Evolutionary conservation across 2,888 invertebrate species (phyloP), one percentile per base, ranked within the genome.

Genomic region (Hydraecia micacea): DNA sequence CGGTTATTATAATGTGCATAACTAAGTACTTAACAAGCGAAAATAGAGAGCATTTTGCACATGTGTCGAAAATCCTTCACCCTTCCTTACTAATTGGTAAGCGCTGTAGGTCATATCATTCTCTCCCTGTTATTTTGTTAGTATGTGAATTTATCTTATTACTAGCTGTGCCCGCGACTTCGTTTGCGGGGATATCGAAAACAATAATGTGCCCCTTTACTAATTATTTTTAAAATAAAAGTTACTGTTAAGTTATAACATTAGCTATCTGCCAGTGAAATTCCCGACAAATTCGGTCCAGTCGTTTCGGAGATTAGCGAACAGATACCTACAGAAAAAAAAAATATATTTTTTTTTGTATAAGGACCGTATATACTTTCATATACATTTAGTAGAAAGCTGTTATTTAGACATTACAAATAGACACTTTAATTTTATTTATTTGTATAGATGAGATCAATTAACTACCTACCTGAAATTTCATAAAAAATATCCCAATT

Each of bases 31-130:
- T 73, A 80, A n/a, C 66, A 81, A 60, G 49, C 58, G 21, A 81
- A 60, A 60, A 81, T 60, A n/a, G 13, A 52, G 21, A 52, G 18
- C 81, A 74, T 75, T 79, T 55, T 52, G 36, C 58, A 8, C 21
- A 74, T 42, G 66, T 81, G 81, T 62, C 36, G 25, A 79, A 79
- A 81, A 81, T 67, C 42, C 42, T 67, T 67, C 58, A 67, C 81
- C 52, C 74, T 62, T 79, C 36, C 60, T 15, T 9, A 36, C 58
- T 52, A 81, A 79, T 32, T 28, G 7, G 15, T 66, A 66, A 52
- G 32, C 60, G 66, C 36, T 39, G n/a, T 21, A 66, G 39, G 58
- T 73, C 49, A 67, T 60, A 74, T 62, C 25, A 67, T 67, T 74
- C 18, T 62, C 8, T 36, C 7, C 39, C 15, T 18, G 32, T 60